Evolutionary conservation across 2,797 vertebrate species (phyloP).

Genomic region (Calcarius lapponicus): DNA sequence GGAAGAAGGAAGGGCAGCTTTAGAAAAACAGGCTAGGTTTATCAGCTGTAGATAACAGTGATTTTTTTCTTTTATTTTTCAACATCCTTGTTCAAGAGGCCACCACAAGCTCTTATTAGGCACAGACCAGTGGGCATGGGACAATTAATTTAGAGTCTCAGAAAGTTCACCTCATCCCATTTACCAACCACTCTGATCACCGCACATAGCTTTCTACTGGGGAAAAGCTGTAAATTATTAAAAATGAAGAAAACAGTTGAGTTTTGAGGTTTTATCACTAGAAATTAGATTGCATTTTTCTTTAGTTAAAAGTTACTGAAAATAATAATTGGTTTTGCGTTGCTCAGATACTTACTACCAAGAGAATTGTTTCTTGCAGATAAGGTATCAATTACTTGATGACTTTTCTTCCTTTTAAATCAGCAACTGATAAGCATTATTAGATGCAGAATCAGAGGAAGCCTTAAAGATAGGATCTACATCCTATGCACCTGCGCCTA

Average conservation of each 20-base stretch:
- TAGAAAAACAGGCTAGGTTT: neutral
- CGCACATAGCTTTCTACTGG: neutral
- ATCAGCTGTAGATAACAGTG: neutral
- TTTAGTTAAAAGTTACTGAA: conserved; percentile 29
- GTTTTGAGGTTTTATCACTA: conserved; percentile 9
- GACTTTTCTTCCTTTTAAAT: conserved; percentile 39
- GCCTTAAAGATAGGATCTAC: neutral
- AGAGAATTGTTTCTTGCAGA: conserved; percentile 39
- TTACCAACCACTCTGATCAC: neutral
- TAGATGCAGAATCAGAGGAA: conserved; percentile 14
- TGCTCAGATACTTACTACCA: conserved; percentile 11
- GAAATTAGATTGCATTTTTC: conserved; percentile 29
- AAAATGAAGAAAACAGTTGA: neutral
- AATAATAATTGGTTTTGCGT: conserved; percentile 17
- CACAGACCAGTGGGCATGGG: neutral
- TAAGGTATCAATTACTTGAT: conserved; percentile 16
- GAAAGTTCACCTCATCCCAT: conserved; percentile 15
- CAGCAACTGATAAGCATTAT: neutral
- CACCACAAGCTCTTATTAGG: neutral
- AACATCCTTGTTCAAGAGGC: neutral
- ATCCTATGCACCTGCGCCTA: neutral
- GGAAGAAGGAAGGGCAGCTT: neutral
- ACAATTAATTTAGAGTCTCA: neutral
- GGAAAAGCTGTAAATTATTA: conserved; percentile 9
- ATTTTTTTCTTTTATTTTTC: neutral